A percentile compares a stretch with the other conserved stretches of the same genome.
phyloP scores from a whole-genome alignment of 2,888 invertebrate genomes.

The Gastracanthus pulcherrimus region DNA sequence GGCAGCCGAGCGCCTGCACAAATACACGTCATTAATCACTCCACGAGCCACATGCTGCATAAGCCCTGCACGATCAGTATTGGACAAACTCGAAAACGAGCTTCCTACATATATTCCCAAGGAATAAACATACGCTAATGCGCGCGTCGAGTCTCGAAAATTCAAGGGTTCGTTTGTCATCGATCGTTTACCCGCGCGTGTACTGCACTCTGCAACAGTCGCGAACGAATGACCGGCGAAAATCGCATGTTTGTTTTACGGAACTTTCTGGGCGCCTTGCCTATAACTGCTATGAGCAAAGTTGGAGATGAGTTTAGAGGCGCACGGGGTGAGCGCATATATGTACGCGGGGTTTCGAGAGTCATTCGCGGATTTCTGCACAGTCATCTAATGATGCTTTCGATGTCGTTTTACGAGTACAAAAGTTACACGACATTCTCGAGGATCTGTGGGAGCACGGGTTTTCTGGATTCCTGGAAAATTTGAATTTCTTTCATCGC shows the following conservation, averaged over 20 bases:
- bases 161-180: constrained; percentile 33
- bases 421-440: constrained; percentile 16
- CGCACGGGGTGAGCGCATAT: background rate
- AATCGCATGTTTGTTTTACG: constrained; percentile 37
- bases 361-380: background rate
- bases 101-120: constrained; percentile 9
- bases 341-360: background rate
- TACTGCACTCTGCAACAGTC: background rate
- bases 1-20: background rate
- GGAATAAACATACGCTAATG: background rate
- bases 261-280: background rate
- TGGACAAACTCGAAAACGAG: constrained; percentile 7
- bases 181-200: constrained; percentile 4
- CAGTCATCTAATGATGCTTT: constrained; percentile 35
- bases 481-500: background rate
- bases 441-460: constrained; percentile 2
- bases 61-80: background rate
- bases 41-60: background rate
- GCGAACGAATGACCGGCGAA: constrained; percentile 33
- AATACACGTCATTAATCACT: background rate
- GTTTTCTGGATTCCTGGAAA: constrained; percentile 4
- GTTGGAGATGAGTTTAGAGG: background rate
- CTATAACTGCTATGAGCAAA: background rate
- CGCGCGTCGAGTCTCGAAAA: background rate
- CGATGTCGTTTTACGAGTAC: background rate